These are phyloP conservation scores for Lordiphosa mommai DNA, from an alignment of 1,140 invertebrate species.

Conservation along the genomic window DNA sequence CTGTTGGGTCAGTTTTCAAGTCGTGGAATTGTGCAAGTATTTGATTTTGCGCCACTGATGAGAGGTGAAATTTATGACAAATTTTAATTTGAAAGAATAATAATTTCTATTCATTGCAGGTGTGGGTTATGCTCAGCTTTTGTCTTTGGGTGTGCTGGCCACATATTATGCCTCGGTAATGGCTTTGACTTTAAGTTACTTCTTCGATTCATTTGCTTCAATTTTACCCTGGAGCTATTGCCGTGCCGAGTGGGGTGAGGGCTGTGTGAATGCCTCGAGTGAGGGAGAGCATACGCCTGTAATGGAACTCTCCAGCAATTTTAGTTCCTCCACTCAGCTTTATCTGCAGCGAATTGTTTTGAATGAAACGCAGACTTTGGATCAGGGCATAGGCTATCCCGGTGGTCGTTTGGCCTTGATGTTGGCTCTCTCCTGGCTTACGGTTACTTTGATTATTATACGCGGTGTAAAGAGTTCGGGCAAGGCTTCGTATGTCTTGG, in stretches of 20 bases:
- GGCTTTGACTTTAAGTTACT: conserved; percentile 87
- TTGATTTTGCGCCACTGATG: conserved; percentile 82
- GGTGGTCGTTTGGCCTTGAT: conserved; percentile 88
- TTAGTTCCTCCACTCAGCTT: conserved; percentile 31
- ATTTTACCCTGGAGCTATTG: conserved; percentile 85
- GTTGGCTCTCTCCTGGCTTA: conserved; percentile 80
- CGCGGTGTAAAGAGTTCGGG: conserved; percentile 88
- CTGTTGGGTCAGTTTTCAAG: conserved; percentile 89
- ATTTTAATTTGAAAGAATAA: not conserved
- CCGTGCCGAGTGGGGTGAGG: conserved; percentile 81
- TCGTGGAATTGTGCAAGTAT: conserved; percentile 85
- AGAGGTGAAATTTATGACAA: conserved; percentile 81
- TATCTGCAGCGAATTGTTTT: conserved; percentile 84
- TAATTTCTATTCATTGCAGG: conserved; percentile 80
- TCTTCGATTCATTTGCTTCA: conserved; percentile 82
- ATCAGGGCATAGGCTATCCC: conserved; percentile 86
- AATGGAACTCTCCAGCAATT: not conserved
- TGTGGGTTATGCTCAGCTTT: conserved; percentile 88
- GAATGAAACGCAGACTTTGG: conserved; percentile 84
- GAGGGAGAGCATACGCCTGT: conserved; percentile 28
- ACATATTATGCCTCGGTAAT: conserved; percentile 89
- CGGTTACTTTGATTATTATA: conserved; percentile 87
- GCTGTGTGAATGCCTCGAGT: conserved; percentile 20
- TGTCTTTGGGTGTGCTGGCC: conserved; percentile 84
- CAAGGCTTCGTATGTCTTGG: conserved; percentile 91